A percentile compares a stretch with the other conserved stretches of the same genome.
Conservation (phyloP, 23 tunicate genomes). For the Styela clava region DNA sequence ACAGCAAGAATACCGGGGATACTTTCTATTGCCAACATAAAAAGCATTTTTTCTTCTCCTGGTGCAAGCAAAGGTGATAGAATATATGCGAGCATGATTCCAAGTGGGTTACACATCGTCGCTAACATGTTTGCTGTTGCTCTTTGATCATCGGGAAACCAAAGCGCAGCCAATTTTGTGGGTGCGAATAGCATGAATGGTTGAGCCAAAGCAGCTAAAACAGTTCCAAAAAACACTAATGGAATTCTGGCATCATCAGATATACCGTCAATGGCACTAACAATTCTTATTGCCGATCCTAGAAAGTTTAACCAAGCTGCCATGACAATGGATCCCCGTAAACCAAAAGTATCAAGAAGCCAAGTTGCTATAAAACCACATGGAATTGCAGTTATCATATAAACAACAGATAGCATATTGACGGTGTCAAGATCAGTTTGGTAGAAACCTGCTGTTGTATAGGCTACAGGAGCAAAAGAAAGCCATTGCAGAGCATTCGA, state of each 20-base stretch:
- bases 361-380: conserved; percentile 51
- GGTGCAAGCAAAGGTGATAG: conserved; percentile 47
- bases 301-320: conserved; percentile 38
- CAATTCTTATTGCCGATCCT: conserved; percentile 39
- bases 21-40: conserved; percentile 36
- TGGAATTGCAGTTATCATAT: conserved; percentile 59
- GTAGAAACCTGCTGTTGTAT: conserved; percentile 61
- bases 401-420: conserved; percentile 60
- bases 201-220: conserved; percentile 53
- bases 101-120: conserved; percentile 46
- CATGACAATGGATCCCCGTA: conserved; percentile 39
- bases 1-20: conserved; percentile 48
- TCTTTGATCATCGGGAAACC: conserved; percentile 70
- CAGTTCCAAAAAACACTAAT: conserved; percentile 55
- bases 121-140: conserved; percentile 56
- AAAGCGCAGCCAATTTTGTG: conserved; percentile 55
- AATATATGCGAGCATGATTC: conserved; percentile 45
- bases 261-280: conserved; percentile 43
- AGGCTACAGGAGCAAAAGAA: conserved; percentile 83
- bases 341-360: conserved; percentile 45
- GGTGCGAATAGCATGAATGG: conserved; percentile 59
- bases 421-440: conserved; percentile 32
- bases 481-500: conserved; percentile 89
- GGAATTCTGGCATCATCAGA: conserved; percentile 21
- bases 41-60: conserved; percentile 38